Evolutionary conservation across 2,888 invertebrate species (phyloP), one percentile per base, ranked within the genome.

Genomic region (Lepidochrysops patricia): DNA sequence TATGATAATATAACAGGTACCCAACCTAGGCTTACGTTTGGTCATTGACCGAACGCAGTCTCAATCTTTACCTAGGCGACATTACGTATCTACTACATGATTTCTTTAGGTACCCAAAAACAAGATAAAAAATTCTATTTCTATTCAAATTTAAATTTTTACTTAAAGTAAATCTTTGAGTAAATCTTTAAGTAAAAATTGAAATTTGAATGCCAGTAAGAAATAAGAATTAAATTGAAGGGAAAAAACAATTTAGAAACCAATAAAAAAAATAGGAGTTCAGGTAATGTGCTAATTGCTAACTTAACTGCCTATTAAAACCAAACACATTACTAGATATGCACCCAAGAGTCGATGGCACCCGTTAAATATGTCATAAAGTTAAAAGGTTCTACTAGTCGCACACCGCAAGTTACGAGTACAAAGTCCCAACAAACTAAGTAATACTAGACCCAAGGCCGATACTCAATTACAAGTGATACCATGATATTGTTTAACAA

Each of bases 361-460:
- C 5, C 4, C 19, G 1, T 49, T 49, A 23, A 43, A 13, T 2
- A 23, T 13, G 9, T 43, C 19, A 43, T 43, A 52, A 52, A 52
- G 13, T 9, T 50, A 13, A 52, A 13, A 52, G 13, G 13, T n/a
- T 50, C 27, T 52, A 26, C 27, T 52, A 26, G 27, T 50, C 12
- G 13, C 26, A 27, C 6, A 52, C 52, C 13, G 27, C 43, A 43
- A 52, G 13, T 6, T 9, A 2, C 15, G 50, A 50, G 52, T 52
- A 52, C 52, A 52, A 27, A 52, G 52, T 52, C 26, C 13, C 52
- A 26, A 15, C 26, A 27, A 26, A 52, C n/a, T n/a, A 27, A 52
- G 13, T 26, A 52, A 1, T n/a, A 50, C 26, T 13, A 35, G n/a
- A 19, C 9, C 19, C 52, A 52, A 52, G 52, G 52, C 9, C 27